These are phyloP conservation scores for Bos javanicus DNA, from an alignment of 2,113 vertebrate genomes.

Conservation along the genomic window DNA sequence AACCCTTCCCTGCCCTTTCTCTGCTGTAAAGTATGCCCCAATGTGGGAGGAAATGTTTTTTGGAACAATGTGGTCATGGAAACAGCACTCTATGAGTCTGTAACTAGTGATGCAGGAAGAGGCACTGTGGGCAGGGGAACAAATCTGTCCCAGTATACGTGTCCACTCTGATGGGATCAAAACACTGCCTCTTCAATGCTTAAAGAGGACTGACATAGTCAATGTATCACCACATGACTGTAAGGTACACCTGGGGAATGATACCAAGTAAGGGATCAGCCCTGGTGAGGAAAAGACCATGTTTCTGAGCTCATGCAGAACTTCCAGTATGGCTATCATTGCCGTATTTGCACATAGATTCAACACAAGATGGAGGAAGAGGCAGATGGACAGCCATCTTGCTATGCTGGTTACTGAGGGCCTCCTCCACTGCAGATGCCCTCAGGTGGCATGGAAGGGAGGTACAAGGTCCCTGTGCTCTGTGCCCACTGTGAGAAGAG, in stretches of 20 bases:
- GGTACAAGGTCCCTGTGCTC: too few species aligned
- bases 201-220: neutral
- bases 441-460: too few species aligned
- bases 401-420: neutral
- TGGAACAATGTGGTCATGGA: neutral
- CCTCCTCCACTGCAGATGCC: too few species aligned
- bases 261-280: neutral
- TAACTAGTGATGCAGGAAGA: neutral
- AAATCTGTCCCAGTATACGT: neutral
- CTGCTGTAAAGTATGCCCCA: neutral
- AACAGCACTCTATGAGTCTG: neutral
- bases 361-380: neutral
- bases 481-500: neutral
- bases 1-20: neutral
- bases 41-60: neutral
- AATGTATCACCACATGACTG: neutral
- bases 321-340: neutral
- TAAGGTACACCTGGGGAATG: neutral
- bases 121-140: too few species aligned
- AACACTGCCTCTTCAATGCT: too few species aligned
- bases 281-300: neutral
- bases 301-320: neutral
- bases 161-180: neutral
- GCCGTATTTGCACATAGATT: neutral
- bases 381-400: neutral